Evolutionary conservation across 2,113 vertebrate genomes (phyloP).

Genomic region (Hippolais icterina): DNA sequence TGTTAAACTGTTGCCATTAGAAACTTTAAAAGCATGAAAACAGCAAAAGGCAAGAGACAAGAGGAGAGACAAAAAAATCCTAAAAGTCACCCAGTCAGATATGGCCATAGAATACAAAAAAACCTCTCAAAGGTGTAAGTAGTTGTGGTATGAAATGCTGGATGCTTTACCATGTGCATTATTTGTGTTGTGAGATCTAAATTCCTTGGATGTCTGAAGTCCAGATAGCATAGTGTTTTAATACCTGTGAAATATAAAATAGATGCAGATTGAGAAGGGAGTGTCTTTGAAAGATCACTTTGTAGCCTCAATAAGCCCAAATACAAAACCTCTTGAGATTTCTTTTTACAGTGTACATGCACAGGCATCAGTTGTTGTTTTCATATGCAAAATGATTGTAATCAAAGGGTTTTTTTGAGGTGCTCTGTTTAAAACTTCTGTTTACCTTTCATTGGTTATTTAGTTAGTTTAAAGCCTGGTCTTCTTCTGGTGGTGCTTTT

Average conservation of each 20-base stretch:
- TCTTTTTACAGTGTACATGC: not conserved
- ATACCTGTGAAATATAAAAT: not conserved
- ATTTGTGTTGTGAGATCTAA: not conserved
- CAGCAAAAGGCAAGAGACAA: not conserved
- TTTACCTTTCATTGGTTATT: not conserved
- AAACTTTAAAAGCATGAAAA: not conserved
- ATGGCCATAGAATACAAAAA: not conserved
- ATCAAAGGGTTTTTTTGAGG: not conserved
- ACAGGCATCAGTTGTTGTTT: not conserved
- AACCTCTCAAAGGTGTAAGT: not conserved
- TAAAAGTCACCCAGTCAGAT: not conserved
- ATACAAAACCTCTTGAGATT: not conserved
- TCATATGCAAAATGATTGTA: not conserved
- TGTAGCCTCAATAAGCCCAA: not conserved
- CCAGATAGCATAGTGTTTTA: not conserved
- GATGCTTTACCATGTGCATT: not conserved
- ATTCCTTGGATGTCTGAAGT: not conserved
- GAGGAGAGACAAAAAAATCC: not conserved
- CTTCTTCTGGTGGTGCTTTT: not conserved
- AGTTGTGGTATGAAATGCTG: not conserved
- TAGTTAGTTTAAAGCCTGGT: not conserved
- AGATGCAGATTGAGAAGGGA: not conserved
- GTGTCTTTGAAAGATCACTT: not conserved
- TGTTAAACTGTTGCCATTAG: constrained; percentile 17
- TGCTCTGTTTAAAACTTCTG: not conserved